Conservation (phyloP, 1,140 invertebrate species). For the Musca vetustissima region DNA sequence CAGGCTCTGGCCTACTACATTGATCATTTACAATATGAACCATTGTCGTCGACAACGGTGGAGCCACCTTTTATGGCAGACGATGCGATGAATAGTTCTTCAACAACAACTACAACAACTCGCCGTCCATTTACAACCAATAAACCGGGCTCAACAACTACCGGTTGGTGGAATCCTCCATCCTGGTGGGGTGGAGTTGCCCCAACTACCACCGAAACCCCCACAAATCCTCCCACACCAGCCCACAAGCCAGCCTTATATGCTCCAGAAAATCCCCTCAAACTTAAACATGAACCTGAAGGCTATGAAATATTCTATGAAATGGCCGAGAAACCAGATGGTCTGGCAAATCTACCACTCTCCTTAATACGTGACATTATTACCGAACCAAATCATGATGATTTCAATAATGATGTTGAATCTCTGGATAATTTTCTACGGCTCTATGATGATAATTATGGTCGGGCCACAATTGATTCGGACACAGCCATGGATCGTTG, state of each 20-base stretch:
- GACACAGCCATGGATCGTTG: slow-evolving; percentile 51
- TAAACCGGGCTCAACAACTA: background rate
- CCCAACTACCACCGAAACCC: slow-evolving; percentile 36
- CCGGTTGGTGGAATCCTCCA: slow-evolving; percentile 47
- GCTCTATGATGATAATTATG: slow-evolving; percentile 53
- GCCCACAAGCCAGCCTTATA: slow-evolving; percentile 41
- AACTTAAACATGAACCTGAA: slow-evolving; percentile 27
- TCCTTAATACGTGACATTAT: slow-evolving; percentile 50
- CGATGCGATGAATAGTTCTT: slow-evolving; percentile 22
- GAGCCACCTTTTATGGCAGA: slow-evolving; percentile 44
- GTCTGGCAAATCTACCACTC: slow-evolving; percentile 43
- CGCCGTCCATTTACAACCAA: slow-evolving; percentile 16
- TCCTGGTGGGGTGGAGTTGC: slow-evolving; percentile 29
- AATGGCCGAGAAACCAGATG: slow-evolving; percentile 40
- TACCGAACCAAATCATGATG: slow-evolving; percentile 41
- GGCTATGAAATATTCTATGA: slow-evolving; percentile 45
- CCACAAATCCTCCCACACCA: slow-evolving; percentile 34
- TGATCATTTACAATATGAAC: slow-evolving; percentile 54
- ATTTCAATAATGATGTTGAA: slow-evolving; percentile 51
- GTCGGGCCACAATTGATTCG: slow-evolving; percentile 44
- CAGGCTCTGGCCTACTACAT: slow-evolving; percentile 54
- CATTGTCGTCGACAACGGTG: slow-evolving; percentile 44
- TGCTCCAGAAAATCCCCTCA: slow-evolving; percentile 30
- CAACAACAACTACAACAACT: slow-evolving; percentile 34
- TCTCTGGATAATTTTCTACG: slow-evolving; percentile 52